Base-by-base conservation (phyloP, 2,797 vertebrate species). In the Octomys mimax region DNA sequence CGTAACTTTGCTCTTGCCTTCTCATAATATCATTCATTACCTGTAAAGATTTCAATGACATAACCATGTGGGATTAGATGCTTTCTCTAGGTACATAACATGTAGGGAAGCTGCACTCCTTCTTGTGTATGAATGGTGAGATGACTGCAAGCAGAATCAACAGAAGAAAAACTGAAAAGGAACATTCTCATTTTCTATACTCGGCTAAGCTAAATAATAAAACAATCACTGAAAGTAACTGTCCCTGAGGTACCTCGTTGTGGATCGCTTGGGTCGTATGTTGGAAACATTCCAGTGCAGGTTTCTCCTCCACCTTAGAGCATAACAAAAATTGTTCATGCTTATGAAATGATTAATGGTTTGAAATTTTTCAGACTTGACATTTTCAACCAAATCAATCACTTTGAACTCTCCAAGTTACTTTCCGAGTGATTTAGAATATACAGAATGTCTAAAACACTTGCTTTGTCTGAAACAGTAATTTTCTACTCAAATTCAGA, bases 401-500 rank as follows among this genome's bases (percentile, higher is more conserved):
- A 95, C 18, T 87, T 16, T 73, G 66, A 62, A 49, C 80, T 57
- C 49, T 91, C 57, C 42, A 66, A 89, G 33, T 49, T 91, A 61
- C 62, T 95, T 66, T 96, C 59, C 79, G 88, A 89, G 49, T 88
- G 42, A 93, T 84, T 92, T 36, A 71, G 62, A 89, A 92, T 49
- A 42, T 89, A 93, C 66, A 82, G 81, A 92, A 87, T 59, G 24
- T 89, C 84, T 92, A 61, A 89, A 96, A 96, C 95, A 42, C 28
- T 28, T 79, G 77, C 78, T 89, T 96, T 89, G 54, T 92, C 66
- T 96, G 87, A 94, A 96, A 97, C 42, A 95, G 75, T 64, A 95
- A 95, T 96, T 95, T 96, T 92, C 70, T 89, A 94, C 6, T 96
- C 79, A 93, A 42, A 90, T 62, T 95, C 49, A 93, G 64, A 94